Evolutionary conservation across 1,140 invertebrate species (phyloP), one percentile per base, ranked within the genome.

Genomic region (Akabosia matsudoensis): DNA sequence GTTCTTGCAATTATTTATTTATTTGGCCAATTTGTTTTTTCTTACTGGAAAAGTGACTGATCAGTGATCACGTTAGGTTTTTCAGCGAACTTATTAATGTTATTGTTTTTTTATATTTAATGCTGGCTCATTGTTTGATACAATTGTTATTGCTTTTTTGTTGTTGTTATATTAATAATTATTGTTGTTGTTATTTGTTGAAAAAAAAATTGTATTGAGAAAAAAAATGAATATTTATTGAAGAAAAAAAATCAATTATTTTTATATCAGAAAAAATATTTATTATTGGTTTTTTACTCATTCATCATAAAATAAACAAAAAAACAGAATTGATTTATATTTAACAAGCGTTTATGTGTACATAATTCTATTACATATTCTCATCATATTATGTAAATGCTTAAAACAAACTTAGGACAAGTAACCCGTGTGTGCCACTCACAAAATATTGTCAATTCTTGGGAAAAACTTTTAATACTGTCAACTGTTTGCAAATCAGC

Each of bases 41-140:
- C 61, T 31, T 67, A 67, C 61, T 67, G 61, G 61, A 67, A 67
- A 31, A n/a, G n/a, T 67, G 61, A 67, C 61, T 67, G 61, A 67
- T 67, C 61, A 67, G 61, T 67, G 61, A 67, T 67, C 61, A 30
- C 31, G 61, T 67, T 31, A 31, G 28, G n/a, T 67, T 61, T n/a
- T 67, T 67, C 61, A 67, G 61, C 61, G 61, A 67, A 67, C 61
- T 67, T 67, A 67, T 67, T 67, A 61, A n/a, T 61, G 14, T 61
- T n/a, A 61, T 61, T 54, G 14, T 61, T n/a, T 16, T 61, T 54
- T 71, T 74, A 74, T 37, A 78, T 67, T 72, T 76, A 79, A 79
- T 79, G 78, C 78, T 79, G 78, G 78, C 78, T 79, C 78, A 79
- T 79, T 79, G 78, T 79, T n/a, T 72, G 33, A 26, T 45, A 72